Evolutionary conservation across 1,140 invertebrate genomes (phyloP), one percentile per base, ranked within the genome.

Genomic region (Zaprionus gabonicus): DNA sequence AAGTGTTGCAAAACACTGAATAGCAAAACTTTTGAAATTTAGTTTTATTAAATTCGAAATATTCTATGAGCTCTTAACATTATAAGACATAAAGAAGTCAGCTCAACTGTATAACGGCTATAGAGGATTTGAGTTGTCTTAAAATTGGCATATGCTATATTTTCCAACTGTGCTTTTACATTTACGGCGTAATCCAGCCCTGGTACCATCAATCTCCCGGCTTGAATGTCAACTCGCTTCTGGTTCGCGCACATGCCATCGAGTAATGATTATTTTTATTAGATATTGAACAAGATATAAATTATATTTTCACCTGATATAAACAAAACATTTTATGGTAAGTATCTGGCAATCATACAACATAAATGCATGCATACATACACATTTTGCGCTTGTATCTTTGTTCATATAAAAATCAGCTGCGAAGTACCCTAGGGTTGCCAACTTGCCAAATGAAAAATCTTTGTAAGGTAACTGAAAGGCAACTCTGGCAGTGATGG

Each of bases 401-500:
- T 23, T 34, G 57, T 70, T 57, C 23, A 36, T 36, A 28, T 31
- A 46, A 41, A 67, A 68, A 71, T 49, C 72, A 75, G 72, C 72
- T 75, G 72, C 20, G 57, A 41, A 15, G 31, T 17, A 1, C 12
- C 23, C 31, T 13, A 75, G 67, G 38, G 59, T 7, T 58, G 72
- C 12, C 67, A 63, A 5, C 5, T 7, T 53, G 15, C 4, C 25
- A 36, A 36, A 23, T 3, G 20, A 49, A 71, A 65, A 55, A 65
- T 57, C n/a, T 12, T 27, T 57, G 12, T 15, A 12, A 25, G 1
- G 28, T 55, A 13, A 13, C 17, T 51, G 25, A 7, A 64, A 12
- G 31, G 68, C 60, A 76, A 65, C 73, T 17, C 68, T 76, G 68
- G 44, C 58, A 46, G 68, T 76, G 73, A 76, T 76, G 46, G 36